These are phyloP conservation scores for Dasypolia templi DNA, from an alignment of 2,888 invertebrate species.

Conservation along the genomic window DNA sequence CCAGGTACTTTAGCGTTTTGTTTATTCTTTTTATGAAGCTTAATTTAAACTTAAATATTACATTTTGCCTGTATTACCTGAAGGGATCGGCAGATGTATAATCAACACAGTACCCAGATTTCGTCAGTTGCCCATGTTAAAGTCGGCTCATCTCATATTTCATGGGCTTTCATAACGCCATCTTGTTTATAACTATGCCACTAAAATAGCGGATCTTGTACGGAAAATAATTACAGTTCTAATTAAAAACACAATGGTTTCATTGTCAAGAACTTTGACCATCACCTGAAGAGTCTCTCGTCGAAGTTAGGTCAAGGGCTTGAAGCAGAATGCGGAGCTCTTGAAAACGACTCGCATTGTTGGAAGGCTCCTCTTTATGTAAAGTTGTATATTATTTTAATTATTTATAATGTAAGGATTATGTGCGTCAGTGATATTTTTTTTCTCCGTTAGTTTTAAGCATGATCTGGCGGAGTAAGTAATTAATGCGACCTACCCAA, in stretches of 20 bases:
- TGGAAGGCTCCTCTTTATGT: neutral
- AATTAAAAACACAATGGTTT: constrained; percentile 26
- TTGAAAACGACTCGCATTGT: constrained; percentile 32
- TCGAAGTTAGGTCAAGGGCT: constrained; percentile 51
- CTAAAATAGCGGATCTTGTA: neutral
- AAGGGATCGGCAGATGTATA: neutral
- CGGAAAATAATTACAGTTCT: neutral
- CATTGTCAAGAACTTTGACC: constrained; percentile 33
- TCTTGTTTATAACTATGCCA: neutral
- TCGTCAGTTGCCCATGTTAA: neutral
- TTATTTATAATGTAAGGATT: too few relatives aligned
- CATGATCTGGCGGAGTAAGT: too few relatives aligned
- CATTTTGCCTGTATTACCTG: neutral
- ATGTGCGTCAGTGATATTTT: too few relatives aligned
- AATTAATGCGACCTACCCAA: too few relatives aligned
- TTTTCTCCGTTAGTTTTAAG: too few relatives aligned
- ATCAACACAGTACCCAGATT: neutral
- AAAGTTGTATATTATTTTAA: too few relatives aligned
- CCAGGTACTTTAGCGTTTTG: constrained; percentile 4
- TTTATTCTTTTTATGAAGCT: neutral
- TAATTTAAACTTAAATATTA: neutral
- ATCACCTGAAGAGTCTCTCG: constrained; percentile 45
- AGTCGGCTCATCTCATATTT: neutral
- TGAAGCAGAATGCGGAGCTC: constrained; percentile 27
- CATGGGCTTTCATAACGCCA: neutral